Conservation (phyloP, 1,140 invertebrate species). For the Hypsibius dujardini region DNA sequence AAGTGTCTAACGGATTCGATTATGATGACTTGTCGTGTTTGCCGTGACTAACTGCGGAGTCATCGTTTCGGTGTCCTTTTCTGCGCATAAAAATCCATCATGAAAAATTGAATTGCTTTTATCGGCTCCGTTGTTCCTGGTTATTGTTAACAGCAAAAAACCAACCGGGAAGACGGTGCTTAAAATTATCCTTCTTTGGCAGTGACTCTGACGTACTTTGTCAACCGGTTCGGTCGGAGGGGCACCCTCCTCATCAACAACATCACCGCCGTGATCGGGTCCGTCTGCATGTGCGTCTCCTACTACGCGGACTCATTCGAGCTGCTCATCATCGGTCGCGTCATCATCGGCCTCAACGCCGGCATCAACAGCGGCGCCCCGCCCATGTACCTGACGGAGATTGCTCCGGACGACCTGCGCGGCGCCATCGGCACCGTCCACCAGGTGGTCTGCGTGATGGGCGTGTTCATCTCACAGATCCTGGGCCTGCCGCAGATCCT, state of each 20-base stretch:
- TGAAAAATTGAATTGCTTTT: too few species aligned
- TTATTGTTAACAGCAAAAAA: too few species aligned
- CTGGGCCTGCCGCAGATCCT: constrained; percentile 51
- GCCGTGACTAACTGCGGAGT: too few species aligned
- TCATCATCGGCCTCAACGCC: constrained; percentile 49
- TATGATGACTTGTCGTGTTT: too few species aligned
- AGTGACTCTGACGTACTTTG: neutral
- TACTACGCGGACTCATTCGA: constrained; percentile 46
- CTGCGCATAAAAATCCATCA: too few species aligned
- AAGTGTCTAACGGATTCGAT: too few species aligned
- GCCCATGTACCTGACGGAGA: constrained; percentile 68
- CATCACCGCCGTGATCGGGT: constrained; percentile 39
- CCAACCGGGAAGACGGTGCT: too few species aligned
- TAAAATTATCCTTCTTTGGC: too few species aligned
- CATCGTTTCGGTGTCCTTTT: too few species aligned
- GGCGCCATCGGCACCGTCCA: constrained; percentile 64
- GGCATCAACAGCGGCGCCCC: constrained; percentile 59
- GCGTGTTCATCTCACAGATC: constrained; percentile 60
- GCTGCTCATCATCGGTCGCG: constrained; percentile 51
- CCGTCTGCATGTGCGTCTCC: constrained; percentile 43
- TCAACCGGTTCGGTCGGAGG: constrained; percentile 25
- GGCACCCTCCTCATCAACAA: constrained; percentile 35
- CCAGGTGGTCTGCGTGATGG: constrained; percentile 60
- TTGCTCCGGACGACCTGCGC: constrained; percentile 51
- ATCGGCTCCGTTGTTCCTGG: too few species aligned